Conservation (phyloP, 2,113 vertebrate genomes). For the Chitala chitala region DNA sequence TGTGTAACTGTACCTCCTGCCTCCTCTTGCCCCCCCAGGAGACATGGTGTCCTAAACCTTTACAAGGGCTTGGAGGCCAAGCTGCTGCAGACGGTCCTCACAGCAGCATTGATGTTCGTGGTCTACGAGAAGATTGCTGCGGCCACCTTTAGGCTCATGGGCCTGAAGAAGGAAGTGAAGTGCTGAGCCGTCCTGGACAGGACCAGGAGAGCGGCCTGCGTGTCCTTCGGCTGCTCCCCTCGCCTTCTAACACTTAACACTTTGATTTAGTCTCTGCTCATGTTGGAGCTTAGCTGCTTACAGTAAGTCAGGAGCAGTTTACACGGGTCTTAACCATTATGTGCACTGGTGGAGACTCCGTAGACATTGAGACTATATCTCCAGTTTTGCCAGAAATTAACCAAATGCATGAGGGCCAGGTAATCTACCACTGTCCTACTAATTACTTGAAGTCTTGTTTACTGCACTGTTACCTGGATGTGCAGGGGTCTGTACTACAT, state of each 20-base stretch:
- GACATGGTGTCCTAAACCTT: slow-evolving; percentile 53
- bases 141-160: slow-evolving; percentile 67
- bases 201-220: neutral
- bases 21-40: slow-evolving; percentile 42
- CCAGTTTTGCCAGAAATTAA: no score
- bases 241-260: neutral
- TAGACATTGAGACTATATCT: no score
- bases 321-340: no score
- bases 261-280: neutral
- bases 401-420: no score
- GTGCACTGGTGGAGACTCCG: no score
- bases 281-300: neutral
- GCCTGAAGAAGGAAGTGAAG: slow-evolving; percentile 57
- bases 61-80: slow-evolving; percentile 76
- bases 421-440: no score
- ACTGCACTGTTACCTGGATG: no score
- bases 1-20: no score
- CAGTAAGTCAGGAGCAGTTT: no score
- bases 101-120: slow-evolving; percentile 72
- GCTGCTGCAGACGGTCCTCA: slow-evolving; percentile 70
- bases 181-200: slow-evolving; percentile 33
- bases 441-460: no score
- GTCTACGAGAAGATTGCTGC: slow-evolving; percentile 69
- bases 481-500: no score
- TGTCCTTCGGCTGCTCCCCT: neutral